Evolutionary conservation across 2,888 invertebrate genomes (phyloP).

Genomic region (Leucophenga montana): DNA sequence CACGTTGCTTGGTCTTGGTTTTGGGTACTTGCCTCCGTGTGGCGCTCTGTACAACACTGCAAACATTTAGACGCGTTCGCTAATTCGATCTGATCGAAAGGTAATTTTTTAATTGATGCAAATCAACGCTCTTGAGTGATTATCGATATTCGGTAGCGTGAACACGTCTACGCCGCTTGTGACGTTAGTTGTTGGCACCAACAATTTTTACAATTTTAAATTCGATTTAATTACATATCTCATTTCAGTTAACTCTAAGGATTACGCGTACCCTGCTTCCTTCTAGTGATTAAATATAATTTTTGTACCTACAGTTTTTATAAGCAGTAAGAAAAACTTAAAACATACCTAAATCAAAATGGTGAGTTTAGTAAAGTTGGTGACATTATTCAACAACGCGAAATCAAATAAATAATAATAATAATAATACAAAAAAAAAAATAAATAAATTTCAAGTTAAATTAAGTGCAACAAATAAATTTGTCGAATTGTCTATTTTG

Average conservation of each 20-base stretch:
- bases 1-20: neutral
- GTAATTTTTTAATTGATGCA: conserved; percentile 67
- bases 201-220: neutral
- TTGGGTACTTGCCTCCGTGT: neutral
- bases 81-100: conserved; percentile 64
- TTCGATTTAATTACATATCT: neutral
- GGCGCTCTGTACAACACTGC: conserved; percentile 29
- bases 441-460: conserved; percentile 31
- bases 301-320: conserved; percentile 18
- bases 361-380: conserved; percentile 46
- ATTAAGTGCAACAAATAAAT: conserved; percentile 43
- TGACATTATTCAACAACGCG: too few species aligned
- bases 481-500: conserved; percentile 42
- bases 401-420: too few species aligned
- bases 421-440: conserved; percentile 15
- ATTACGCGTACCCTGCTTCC: conserved; percentile 19
- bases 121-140: conserved; percentile 64
- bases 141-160: conserved; percentile 61
- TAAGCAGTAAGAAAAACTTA: conserved; percentile 17
- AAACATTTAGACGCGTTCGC: conserved; percentile 53
- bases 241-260: conserved; percentile 10
- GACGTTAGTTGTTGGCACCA: conserved; percentile 29
- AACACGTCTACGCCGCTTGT: conserved; percentile 53
- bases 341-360: conserved; percentile 42
- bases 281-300: conserved; percentile 10